A percentile compares a stretch with the other conserved stretches of the same genome.
Conservation (phyloP, 1,140 invertebrate genomes). For the Drosophila pruinosa region DNA sequence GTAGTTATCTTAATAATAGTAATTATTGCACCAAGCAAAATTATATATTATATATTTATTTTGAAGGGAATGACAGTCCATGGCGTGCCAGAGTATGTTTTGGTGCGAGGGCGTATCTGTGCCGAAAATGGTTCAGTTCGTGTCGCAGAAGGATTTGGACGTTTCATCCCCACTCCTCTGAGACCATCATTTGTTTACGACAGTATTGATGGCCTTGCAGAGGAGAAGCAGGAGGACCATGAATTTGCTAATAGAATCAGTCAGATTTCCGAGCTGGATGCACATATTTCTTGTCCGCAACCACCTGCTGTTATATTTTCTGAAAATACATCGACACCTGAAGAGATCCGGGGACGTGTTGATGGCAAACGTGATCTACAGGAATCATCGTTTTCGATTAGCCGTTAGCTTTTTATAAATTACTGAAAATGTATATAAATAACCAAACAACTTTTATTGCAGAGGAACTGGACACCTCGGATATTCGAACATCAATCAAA, state of each 20-base stretch:
- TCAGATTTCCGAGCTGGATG: conserved; percentile 82
- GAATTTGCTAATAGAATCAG: conserved; percentile 54
- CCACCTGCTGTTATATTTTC: conserved; percentile 56
- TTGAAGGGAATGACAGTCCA: conserved; percentile 89
- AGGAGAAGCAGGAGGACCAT: conserved; percentile 46
- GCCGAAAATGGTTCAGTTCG: conserved; percentile 94
- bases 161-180: conserved; percentile 83
- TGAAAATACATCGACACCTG: conserved; percentile 41
- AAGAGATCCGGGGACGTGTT: conserved; percentile 85
- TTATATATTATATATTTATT: not conserved
- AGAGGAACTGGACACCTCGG: conserved; percentile 86
- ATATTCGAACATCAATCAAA: conserved; percentile 86
- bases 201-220: conserved; percentile 55
- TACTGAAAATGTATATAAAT: not conserved
- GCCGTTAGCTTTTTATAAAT: conserved; percentile 86
- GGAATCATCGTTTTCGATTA: conserved; percentile 96
- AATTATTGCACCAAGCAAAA: too few relatives aligned
- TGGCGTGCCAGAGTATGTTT: conserved; percentile 94
- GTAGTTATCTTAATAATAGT: not conserved
- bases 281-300: conserved; percentile 61
- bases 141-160: conserved; percentile 91
- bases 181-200: conserved; percentile 83
- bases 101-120: conserved; percentile 95
- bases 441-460: conserved; percentile 71
- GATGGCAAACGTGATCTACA: conserved; percentile 94